These are phyloP conservation scores for Dicycla oo DNA, from an alignment of 2,888 invertebrate species.

Conservation along the genomic window DNA sequence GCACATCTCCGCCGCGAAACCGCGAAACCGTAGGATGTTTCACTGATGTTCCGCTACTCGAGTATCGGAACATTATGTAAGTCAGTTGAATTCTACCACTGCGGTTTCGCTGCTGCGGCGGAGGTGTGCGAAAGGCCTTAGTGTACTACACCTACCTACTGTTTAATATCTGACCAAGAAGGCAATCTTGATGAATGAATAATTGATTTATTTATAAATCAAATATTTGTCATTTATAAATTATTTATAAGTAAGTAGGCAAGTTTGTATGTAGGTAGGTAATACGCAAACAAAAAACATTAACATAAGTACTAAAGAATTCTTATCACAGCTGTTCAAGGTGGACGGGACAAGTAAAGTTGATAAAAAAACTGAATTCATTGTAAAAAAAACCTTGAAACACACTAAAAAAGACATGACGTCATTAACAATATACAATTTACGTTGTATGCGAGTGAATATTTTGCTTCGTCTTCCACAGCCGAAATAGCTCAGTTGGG, in stretches of 20 bases:
- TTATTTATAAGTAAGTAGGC: background rate
- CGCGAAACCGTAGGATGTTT: too few species aligned
- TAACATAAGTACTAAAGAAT: background rate
- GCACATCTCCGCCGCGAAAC: too few species aligned
- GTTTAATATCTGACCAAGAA: background rate
- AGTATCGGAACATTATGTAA: too few species aligned
- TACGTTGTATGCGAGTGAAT: rapidly evolving
- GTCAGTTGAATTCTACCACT: too few species aligned
- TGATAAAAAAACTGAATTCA: slow-evolving; percentile 11
- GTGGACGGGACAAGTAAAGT: slow-evolving; percentile 2
- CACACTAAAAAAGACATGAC: background rate
- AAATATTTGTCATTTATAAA: slow-evolving; percentile 16
- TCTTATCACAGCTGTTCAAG: slow-evolving; percentile 35
- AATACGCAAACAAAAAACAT: slow-evolving; percentile 13
- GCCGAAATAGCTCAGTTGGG: slow-evolving; percentile 88
- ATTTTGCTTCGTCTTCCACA: rapidly evolving
- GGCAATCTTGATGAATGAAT: background rate
- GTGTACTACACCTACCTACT: too few species aligned
- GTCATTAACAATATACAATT: background rate
- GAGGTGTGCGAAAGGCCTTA: too few species aligned
- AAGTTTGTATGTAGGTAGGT: background rate
- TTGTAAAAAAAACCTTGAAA: slow-evolving; percentile 23
- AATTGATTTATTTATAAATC: slow-evolving; percentile 4
- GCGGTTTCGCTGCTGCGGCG: too few species aligned
- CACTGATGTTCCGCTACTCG: too few species aligned